Evolutionary conservation across 2,797 vertebrate species (phyloP), one percentile per base, ranked within the genome.

Genomic region (Oreonectes daqikongensis): DNA sequence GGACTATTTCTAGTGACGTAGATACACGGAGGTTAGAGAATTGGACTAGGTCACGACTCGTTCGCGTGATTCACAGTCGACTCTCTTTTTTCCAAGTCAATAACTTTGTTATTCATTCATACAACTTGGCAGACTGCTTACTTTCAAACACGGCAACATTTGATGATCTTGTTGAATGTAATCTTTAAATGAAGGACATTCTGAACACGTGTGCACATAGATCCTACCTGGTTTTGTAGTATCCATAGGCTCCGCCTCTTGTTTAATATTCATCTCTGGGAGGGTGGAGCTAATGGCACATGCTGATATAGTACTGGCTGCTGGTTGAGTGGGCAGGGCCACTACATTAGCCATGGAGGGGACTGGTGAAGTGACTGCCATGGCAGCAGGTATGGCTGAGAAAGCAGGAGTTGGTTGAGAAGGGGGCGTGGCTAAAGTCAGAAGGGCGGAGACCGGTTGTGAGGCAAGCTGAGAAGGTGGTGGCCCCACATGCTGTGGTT

Each of bases 191-290:
- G 7, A 20, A 52, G 12, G 11, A 24, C 12, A 55, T 26, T 59
- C 26, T 9, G 1, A 59, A 63, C 10, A 17, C 17, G 8, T 35
- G 35, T 35, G 35, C 35, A 35, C n/a, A n/a, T n/a, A n/a, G n/a
- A n/a, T n/a, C n/a, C n/a, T 74, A 93, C 93, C 92, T 86, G 88
- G 86, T 82, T 92, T 91, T 1, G 89, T 90, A 72, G 94, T 94
- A 82, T 99, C 97, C 94, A 98, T 90, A 0, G 92, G 88, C 82
- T 97, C 96, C 30, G 85, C 88, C 79, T 99, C 98, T 85, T 98
- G 97, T 75, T 99, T 99, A 75, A 98, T 93, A 90, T 97, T 98
- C 53, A 97, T 85, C 68, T 99, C 97, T 0, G 95, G 92, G 46
- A 95, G 93, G 70, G 89, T 80, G 44, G 95, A 90, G 22, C 92